Base-by-base conservation (phyloP, 2,888 invertebrate genomes). In the Sminthurinus aureus region DNA sequence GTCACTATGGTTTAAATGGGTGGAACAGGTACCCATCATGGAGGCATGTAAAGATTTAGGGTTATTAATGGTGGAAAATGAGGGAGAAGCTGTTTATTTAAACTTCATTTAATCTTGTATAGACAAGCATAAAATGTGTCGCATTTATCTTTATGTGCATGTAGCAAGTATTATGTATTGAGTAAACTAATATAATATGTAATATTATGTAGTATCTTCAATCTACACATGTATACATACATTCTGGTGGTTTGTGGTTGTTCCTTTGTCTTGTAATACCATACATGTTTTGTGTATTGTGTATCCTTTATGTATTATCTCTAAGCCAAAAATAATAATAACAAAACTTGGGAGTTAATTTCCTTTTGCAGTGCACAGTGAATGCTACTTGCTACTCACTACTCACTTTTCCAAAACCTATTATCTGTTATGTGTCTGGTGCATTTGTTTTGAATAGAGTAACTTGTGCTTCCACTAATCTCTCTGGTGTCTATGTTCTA, bases 271-370 rank as follows among this genome's bases (percentile, higher is more conserved):
- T 58, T 18, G 13, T 18, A 0, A 2, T 58, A 13, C 18, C 18
- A 2, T 58, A 13, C 18, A 18, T 58, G 18, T 58, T 58, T 58
- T 9, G 58, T 58, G 58, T 58, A 58, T 58, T 9, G 58, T 58
- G 58, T 58, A 58, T 58, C 58, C 58, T 58, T 38, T 38, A 38
- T 38, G 38, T 38, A 38, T 38, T 38, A 38, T 4, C 38, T 6
- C 3, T 58, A 58, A 58, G 58, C 58, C 58, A 58, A 58, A 58
- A 58, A 58, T 58, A 58, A 58, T 58, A 58, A 58, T 58, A 58
- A 58, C 58, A 58, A 58, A 58, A 58, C 58, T 58, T 58, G 58
- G 58, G 58, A 58, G 58, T 58, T 58, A 58, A 58, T 58, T 58
- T 58, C 58, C 58, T 58, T 58, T 58, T 58, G 58, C 58, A 58